Evolutionary conservation across 37 sponge, comb jelly and placozoan genomes (phyloP).

Genomic region (Trichoplax adhaerens): DNA sequence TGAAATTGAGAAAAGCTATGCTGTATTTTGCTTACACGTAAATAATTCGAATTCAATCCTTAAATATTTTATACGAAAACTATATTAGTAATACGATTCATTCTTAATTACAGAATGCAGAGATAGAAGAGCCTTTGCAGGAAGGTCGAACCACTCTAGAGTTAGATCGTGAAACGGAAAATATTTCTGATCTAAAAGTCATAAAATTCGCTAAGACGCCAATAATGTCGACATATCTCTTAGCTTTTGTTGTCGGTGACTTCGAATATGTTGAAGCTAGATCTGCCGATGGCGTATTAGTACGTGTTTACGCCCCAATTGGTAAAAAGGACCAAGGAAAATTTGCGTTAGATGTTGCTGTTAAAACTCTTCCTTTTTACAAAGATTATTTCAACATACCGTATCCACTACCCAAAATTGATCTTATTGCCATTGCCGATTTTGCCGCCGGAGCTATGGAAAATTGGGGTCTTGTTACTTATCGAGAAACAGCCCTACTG

Average conservation of each 20-base stretch:
- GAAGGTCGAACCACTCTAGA: too few species aligned
- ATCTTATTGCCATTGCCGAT: conserved; percentile 87
- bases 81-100: too few species aligned
- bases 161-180: too few species aligned
- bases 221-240: conserved; percentile 79
- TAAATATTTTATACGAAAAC: too few species aligned
- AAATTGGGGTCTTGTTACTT: conserved; percentile 66
- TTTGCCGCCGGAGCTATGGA: conserved; percentile 87
- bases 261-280: conserved; percentile 67
- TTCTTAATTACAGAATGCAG: too few species aligned
- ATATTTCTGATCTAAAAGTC: conserved; percentile 8
- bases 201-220: conserved; percentile 61
- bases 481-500: conserved; percentile 64
- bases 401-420: conserved; percentile 86
- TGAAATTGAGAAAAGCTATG: too few species aligned
- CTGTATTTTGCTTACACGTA: too few species aligned
- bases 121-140: too few species aligned
- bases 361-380: conserved; percentile 87
- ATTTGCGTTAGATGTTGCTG: conserved; percentile 70
- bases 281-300: conserved; percentile 52
- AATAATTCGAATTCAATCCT: too few species aligned
- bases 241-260: conserved; percentile 93
- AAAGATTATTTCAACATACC: conserved; percentile 58
- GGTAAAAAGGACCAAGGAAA: conserved; percentile 73
- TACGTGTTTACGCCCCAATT: conserved; percentile 82